phyloP scores from a whole-genome alignment of 1,140 invertebrate genomes.

The Bombus ignitus region DNA sequence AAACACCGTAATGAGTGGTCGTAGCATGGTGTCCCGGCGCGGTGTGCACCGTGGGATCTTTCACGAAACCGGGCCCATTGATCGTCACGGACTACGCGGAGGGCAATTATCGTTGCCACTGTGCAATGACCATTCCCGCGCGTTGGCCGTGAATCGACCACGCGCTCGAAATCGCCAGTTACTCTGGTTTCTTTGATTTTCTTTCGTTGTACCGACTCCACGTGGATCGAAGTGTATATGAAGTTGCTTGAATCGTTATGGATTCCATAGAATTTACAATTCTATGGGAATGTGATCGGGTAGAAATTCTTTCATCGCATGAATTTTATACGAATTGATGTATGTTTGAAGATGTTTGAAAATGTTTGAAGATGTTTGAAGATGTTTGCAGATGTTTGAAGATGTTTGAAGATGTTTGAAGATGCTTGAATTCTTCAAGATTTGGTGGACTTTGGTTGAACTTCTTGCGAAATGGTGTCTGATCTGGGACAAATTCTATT shows the following conservation, averaged over 20 bases:
- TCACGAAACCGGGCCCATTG: slow-evolving; percentile 65
- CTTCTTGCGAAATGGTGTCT: too few relatives aligned
- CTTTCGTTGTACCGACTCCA: not conserved
- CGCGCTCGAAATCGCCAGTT: not conserved
- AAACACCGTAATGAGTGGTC: slow-evolving; percentile 72
- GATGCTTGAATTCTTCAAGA: too few relatives aligned
- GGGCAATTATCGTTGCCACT: slow-evolving; percentile 50
- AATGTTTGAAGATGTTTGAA: too few relatives aligned
- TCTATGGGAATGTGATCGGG: too few relatives aligned
- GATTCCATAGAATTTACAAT: not conserved
- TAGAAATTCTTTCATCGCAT: too few relatives aligned
- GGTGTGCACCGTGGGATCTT: slow-evolving; percentile 64
- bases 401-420: too few relatives aligned
- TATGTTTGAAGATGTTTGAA: too few relatives aligned
- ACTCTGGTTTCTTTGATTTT: not conserved
- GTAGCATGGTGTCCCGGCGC: slow-evolving; percentile 37
- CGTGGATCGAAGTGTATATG: not conserved
- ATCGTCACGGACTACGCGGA: slow-evolving; percentile 50
- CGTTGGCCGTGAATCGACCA: slow-evolving; percentile 15
- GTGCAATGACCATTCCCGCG: slow-evolving; percentile 56
- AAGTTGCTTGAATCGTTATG: not conserved
- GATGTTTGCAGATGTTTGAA: too few relatives aligned
- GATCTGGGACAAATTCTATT: too few relatives aligned
- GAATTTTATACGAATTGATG: too few relatives aligned
- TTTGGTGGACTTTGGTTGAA: too few relatives aligned